phyloP scores from a whole-genome alignment of 2,888 invertebrate species.

The Andrena dorsata region DNA sequence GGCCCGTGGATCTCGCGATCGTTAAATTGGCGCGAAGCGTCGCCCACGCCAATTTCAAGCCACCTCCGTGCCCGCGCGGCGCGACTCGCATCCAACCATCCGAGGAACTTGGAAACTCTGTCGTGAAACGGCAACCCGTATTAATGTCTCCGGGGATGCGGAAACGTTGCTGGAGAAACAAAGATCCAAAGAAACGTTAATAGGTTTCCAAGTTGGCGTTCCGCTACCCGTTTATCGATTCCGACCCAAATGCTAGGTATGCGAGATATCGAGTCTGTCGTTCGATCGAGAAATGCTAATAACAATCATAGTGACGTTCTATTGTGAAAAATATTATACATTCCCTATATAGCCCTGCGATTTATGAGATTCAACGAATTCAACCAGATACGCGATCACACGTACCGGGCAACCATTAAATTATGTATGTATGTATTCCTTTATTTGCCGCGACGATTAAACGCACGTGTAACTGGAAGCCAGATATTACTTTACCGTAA shows the following conservation, averaged over 20 bases:
- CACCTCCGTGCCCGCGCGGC: neutral
- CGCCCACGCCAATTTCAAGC: slow-evolving; percentile 36
- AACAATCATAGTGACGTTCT: neutral
- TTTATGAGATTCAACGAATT: neutral
- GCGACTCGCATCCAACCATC: neutral
- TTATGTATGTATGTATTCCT: neutral
- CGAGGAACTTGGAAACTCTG: slow-evolving; percentile 33
- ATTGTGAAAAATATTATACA: too few relatives aligned
- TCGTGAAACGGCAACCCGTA: slow-evolving; percentile 32
- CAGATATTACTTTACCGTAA: slow-evolving; percentile 12
- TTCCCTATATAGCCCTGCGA: neutral
- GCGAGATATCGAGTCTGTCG: neutral
- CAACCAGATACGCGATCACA: neutral
- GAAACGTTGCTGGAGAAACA: slow-evolving; percentile 5
- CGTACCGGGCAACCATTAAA: slow-evolving; percentile 10
- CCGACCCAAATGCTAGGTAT: neutral
- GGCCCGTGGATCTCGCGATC: neutral
- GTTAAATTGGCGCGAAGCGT: slow-evolving; percentile 28
- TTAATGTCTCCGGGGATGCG: slow-evolving; percentile 32
- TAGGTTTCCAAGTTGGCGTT: slow-evolving; percentile 16
- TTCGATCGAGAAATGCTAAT: neutral
- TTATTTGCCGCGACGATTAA: slow-evolving; percentile 21
- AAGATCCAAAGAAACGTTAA: slow-evolving; percentile 17
- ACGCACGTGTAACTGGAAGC: slow-evolving; percentile 1
- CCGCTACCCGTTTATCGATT: neutral